A percentile compares a stretch with the other conserved stretches of the same genome.
These are phyloP conservation scores for Apamea monoglypha DNA, from an alignment of 2,888 invertebrate species.

Conservation along the genomic window DNA sequence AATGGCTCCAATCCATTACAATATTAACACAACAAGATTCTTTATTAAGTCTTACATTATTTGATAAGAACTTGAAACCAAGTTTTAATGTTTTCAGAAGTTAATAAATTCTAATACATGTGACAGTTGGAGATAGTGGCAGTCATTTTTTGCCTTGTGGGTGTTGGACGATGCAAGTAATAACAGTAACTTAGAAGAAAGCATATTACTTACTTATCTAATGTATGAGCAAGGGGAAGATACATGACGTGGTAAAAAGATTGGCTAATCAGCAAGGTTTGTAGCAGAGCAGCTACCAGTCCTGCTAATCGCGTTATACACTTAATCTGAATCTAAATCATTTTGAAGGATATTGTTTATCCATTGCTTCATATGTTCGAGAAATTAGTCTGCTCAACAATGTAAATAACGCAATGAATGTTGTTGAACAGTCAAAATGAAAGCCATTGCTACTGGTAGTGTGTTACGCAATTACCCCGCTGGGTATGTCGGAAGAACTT, in stretches of 20 bases:
- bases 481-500: background rate
- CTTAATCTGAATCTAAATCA: too few relatives aligned
- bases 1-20: slow-evolving; percentile 36
- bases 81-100: slow-evolving; percentile 30
- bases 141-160: slow-evolving; percentile 27
- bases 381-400: too few relatives aligned
- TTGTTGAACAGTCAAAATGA: too few relatives aligned
- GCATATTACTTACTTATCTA: background rate
- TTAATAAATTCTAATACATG: slow-evolving; percentile 38
- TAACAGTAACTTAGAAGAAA: slow-evolving; percentile 24
- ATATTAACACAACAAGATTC: slow-evolving; percentile 18
- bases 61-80: slow-evolving; percentile 26
- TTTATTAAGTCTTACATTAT: slow-evolving; percentile 14
- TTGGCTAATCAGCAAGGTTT: background rate
- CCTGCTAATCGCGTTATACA: too few relatives aligned
- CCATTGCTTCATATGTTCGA: too few relatives aligned
- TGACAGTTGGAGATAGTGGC: slow-evolving; percentile 31
- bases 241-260: background rate
- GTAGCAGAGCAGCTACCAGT: background rate
- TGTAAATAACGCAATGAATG: too few relatives aligned
- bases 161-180: slow-evolving; percentile 17
- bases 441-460: too few relatives aligned
- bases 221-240: background rate
- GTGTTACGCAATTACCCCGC: too few relatives aligned
- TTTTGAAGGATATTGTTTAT: too few relatives aligned